Evolutionary conservation across 2,113 vertebrate species (phyloP).

Genomic region (Zootoca vivipara): DNA sequence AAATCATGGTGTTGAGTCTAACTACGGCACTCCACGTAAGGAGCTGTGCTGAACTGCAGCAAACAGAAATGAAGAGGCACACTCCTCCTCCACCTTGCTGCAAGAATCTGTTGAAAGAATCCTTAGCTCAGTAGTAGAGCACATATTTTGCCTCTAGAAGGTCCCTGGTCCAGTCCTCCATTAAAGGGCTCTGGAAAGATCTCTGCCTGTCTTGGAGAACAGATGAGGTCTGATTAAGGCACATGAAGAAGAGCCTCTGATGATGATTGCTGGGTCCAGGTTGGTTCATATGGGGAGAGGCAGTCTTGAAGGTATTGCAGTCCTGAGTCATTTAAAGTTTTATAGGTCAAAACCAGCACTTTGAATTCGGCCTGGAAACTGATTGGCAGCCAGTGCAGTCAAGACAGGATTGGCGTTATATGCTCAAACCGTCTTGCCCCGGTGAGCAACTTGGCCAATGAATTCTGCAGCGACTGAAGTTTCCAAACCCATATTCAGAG

Average conservation of each 20-base stretch:
- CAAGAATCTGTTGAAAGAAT: not conserved
- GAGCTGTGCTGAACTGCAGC: not conserved
- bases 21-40: not conserved
- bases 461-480: not conserved
- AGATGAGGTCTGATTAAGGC: not conserved
- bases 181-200: not conserved
- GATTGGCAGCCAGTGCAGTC: too few species aligned
- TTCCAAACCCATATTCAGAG: not conserved
- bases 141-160: not conserved
- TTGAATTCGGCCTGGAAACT: too few species aligned
- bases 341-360: too few species aligned
- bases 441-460: not conserved
- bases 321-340: too few species aligned
- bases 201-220: not conserved
- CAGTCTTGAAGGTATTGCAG: too few species aligned
- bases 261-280: too few species aligned
- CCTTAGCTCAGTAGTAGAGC: not conserved
- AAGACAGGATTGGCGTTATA: too few species aligned
- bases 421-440: too few species aligned
- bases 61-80: not conserved
- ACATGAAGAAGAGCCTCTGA: not conserved
- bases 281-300: too few species aligned
- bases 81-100: not conserved
- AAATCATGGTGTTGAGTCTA: not conserved
- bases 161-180: not conserved